Conservation (phyloP, 2,888 invertebrate species). For the Myopa testacea region DNA sequence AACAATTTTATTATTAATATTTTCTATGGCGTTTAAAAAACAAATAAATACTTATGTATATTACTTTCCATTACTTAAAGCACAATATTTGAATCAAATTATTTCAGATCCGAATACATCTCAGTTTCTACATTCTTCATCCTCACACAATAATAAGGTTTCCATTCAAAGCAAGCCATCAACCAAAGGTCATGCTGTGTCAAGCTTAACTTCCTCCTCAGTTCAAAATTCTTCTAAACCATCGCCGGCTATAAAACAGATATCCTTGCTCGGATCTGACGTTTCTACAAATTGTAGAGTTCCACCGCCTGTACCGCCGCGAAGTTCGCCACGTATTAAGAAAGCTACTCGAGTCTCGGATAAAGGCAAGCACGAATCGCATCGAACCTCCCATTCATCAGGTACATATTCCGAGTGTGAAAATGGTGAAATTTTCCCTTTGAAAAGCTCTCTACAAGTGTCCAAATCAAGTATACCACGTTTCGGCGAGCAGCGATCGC, state of each 20-base stretch:
- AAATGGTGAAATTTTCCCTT: conserved; percentile 45
- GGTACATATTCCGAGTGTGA: conserved; percentile 51
- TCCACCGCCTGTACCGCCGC: conserved; percentile 89
- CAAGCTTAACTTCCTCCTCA: background rate
- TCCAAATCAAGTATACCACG: conserved; percentile 58
- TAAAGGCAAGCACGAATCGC: conserved; percentile 35
- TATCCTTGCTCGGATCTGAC: conserved; percentile 58
- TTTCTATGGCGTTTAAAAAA: too few species aligned
- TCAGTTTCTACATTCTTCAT: conserved; percentile 58
- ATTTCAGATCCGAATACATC: conserved; percentile 72
- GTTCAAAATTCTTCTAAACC: background rate
- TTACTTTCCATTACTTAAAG: too few species aligned
- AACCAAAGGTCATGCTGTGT: conserved; percentile 58
- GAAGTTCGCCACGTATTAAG: conserved; percentile 78
- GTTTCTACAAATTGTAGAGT: conserved; percentile 77
- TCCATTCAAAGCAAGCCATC: conserved; percentile 55
- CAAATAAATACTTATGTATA: too few species aligned
- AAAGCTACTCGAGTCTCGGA: conserved; percentile 50
- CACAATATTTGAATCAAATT: background rate
- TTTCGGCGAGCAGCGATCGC: conserved; percentile 65
- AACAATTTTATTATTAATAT: too few species aligned
- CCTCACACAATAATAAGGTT: conserved; percentile 43
- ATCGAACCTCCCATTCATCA: conserved; percentile 55
- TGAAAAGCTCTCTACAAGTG: conserved; percentile 50
- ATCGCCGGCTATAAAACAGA: conserved; percentile 58